A percentile compares a stretch with the other conserved stretches of the same genome.
Evolutionary conservation across 2,888 invertebrate genomes (phyloP).

Genomic region (Athalia circularis): DNA sequence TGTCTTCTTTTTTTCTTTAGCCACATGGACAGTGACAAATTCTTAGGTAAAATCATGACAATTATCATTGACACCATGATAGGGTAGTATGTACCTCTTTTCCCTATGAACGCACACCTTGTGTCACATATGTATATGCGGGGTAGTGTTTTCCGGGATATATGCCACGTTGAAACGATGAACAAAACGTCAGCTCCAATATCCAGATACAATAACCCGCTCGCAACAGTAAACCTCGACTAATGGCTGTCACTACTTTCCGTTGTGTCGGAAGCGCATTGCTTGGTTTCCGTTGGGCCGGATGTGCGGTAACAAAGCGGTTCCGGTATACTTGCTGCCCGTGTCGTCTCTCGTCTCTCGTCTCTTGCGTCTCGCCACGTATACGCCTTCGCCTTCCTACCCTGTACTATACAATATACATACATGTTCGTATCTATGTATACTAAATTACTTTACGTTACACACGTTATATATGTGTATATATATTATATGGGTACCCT

Average conservation of each 20-base stretch:
- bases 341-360: not conserved
- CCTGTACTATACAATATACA: not conserved
- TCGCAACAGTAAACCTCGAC: slow-evolving; percentile 42
- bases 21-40: too few species aligned
- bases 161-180: slow-evolving; percentile 4
- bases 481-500: not conserved
- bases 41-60: too few species aligned
- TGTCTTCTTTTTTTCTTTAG: too few species aligned
- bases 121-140: not conserved
- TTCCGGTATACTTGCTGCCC: slow-evolving; percentile 62
- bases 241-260: slow-evolving; percentile 57
- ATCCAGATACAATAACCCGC: slow-evolving; percentile 39
- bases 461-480: too few species aligned
- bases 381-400: not conserved
- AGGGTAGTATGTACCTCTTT: not conserved
- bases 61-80: too few species aligned
- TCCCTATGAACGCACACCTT: not conserved
- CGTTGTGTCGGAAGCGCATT: slow-evolving; percentile 64
- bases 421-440: too few species aligned
- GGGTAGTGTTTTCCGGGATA: not conserved
- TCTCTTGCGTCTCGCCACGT: slow-evolving; percentile 3
- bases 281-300: slow-evolving; percentile 63
- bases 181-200: slow-evolving; percentile 41
- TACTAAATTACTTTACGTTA: too few species aligned
- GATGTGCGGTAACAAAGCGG: slow-evolving; percentile 65